Percentiles rank a stretch among this genome's conserved stretches.
These are phyloP conservation scores for Drymodes brunneopygia DNA, from an alignment of 2,113 vertebrate species.

Conservation along the genomic window DNA sequence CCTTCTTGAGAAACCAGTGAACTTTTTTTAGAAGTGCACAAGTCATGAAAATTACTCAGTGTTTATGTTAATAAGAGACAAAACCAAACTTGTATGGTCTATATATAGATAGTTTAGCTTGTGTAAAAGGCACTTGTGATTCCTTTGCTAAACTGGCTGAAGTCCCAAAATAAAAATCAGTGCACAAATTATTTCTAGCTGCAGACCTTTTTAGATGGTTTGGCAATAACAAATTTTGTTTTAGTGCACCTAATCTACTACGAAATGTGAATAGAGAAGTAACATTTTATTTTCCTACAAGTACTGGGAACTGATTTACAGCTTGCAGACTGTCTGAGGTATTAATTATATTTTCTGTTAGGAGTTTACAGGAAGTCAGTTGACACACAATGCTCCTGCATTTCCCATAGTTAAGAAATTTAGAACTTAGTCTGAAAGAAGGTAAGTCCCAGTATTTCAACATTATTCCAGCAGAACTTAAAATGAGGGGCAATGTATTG, in stretches of 20 bases:
- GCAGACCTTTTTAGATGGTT: not conserved
- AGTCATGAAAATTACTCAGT: slow-evolving; percentile 30
- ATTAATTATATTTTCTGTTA: not conserved
- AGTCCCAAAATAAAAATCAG: not conserved
- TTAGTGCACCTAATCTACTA: not conserved
- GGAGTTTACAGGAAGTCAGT: not conserved
- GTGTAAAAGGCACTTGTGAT: not conserved
- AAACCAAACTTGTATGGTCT: not conserved
- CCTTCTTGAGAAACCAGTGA: not conserved
- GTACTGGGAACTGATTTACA: not conserved
- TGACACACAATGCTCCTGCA: not conserved
- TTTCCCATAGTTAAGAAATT: not conserved
- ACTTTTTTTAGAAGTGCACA: slow-evolving; percentile 7
- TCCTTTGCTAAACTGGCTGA: not conserved
- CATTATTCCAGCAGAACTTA: not conserved
- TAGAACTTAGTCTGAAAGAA: not conserved
- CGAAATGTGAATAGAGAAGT: not conserved
- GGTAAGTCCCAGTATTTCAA: not conserved
- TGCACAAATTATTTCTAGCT: not conserved
- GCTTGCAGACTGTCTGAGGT: not conserved
- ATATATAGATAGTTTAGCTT: not conserved
- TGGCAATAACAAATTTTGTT: not conserved
- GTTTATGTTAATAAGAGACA: slow-evolving; percentile 1
- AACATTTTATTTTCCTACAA: not conserved
- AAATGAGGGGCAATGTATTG: not conserved